Base-by-base conservation (phyloP, 2,797 vertebrate genomes). In the Oreonectes daqikongensis region DNA sequence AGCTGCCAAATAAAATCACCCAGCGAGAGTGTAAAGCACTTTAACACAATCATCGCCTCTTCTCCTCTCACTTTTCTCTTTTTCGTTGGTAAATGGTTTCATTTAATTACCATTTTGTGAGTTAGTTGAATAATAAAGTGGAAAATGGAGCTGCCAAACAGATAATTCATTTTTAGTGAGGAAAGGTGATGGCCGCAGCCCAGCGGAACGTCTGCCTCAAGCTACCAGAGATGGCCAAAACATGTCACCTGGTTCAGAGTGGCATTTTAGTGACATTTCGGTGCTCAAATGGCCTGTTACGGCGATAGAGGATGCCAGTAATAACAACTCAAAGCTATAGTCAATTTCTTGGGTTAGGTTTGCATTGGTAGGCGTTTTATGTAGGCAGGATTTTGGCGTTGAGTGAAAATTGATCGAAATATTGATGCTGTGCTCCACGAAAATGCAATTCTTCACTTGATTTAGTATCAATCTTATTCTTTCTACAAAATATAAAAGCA, bases 41-140 rank as follows among this genome's bases (percentile, higher is more conserved):
- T 82, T 68, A 73, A 75, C 64, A 64, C 68, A 83, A 79, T 81
- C 78, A 73, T 59, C 55, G 53, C 52, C 46, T 73, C 44, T 71
- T 61, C 74, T 69, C 75, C 73, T 75, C 75, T 78, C 69, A 80
- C 72, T 53, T 78, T 68, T 72, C 75, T 53, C 61, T 48, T 80
- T 78, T 79, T 68, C 78, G 55, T 79, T 69, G 52, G 77, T 77
- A 85, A 86, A 86, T 75, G 69, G 75, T 81, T 83, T 71, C 67
- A 84, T 82, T 83, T 83, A 86, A 85, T 86, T 83, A 82, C 69
- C 77, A 79, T 81, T 84, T 75, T 82, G 69, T 83, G 83, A 83
- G 82, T 84, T 85, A 78, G 74, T 82, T 66, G 75, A 77, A 78
- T 77, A 71, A 82, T 85, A 60, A 82, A 82, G 72, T 85, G 81